phyloP scores from a whole-genome alignment of 2,113 vertebrate species.

The Xenus cinereus region DNA sequence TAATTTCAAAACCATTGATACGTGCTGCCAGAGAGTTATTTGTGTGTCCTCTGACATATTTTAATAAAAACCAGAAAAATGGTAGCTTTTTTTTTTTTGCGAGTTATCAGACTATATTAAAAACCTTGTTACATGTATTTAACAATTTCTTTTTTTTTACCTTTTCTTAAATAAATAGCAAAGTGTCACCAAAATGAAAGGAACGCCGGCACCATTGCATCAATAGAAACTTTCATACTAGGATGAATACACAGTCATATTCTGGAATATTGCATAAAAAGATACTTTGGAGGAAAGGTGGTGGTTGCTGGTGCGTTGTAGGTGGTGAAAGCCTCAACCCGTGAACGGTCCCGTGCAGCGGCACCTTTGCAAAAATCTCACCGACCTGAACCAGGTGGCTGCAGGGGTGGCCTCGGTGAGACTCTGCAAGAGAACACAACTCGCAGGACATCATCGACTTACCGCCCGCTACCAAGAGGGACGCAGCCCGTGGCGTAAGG shows the following conservation, averaged over 20 bases:
- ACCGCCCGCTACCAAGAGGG: not conserved
- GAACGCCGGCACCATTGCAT: not conserved
- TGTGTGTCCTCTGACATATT: not conserved
- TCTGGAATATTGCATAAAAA: slow-evolving; percentile 37
- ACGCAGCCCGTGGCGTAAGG: accelerated
- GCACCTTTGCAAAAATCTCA: not conserved
- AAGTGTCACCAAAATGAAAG: slow-evolving; percentile 25
- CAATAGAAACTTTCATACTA: not conserved
- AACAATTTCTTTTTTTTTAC: not conserved
- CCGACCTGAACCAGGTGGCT: not conserved
- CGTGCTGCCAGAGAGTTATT: not conserved
- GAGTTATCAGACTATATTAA: slow-evolving; percentile 23
- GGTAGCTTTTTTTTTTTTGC: not conserved
- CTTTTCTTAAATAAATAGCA: slow-evolving; percentile 51
- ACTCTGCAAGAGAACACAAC: not conserved
- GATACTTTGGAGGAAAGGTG: not conserved
- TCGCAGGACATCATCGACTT: not conserved
- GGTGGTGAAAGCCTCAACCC: not conserved
- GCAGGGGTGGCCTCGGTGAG: not conserved
- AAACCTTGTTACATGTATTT: slow-evolving; percentile 15
- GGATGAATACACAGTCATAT: not conserved
- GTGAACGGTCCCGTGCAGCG: accelerated
- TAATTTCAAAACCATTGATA: not conserved
- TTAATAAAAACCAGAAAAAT: slow-evolving; percentile 1
- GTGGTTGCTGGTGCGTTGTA: not conserved